phyloP scores from a whole-genome alignment of 2,888 invertebrate genomes.

The Apamea monoglypha region DNA sequence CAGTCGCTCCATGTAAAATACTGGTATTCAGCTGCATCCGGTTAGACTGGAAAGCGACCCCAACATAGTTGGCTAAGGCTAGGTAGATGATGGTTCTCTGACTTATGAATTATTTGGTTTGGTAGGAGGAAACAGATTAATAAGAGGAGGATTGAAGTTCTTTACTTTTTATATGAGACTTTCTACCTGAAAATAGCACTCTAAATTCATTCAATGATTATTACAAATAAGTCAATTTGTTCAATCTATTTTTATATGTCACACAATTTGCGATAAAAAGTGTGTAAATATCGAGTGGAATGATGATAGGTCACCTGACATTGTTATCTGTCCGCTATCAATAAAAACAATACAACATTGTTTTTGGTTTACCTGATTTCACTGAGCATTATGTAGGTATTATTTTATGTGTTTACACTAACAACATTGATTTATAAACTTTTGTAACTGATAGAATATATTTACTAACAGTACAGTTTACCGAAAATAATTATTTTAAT shows the following conservation, averaged over 20 bases:
- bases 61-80: no score
- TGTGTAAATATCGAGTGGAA: neutral
- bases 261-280: conserved; percentile 9
- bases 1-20: no score
- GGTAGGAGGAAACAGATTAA: neutral
- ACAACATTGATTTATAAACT: neutral
- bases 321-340: conserved; percentile 16
- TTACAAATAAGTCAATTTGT: neutral
- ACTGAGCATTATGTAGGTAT: neutral
- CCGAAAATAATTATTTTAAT: neutral
- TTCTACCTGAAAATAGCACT: neutral
- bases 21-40: no score
- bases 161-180: neutral
- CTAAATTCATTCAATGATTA: neutral
- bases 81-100: neutral
- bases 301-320: conserved; percentile 14
- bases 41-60: no score
- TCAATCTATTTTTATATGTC: conserved; percentile 5
- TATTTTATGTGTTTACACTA: neutral
- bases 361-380: conserved; percentile 14
- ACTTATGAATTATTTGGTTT: neutral
- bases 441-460: neutral
- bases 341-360: neutral
- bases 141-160: neutral
- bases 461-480: neutral